Conservation (phyloP, 2,888 invertebrate genomes). For the Siphlonurus alternatus region DNA sequence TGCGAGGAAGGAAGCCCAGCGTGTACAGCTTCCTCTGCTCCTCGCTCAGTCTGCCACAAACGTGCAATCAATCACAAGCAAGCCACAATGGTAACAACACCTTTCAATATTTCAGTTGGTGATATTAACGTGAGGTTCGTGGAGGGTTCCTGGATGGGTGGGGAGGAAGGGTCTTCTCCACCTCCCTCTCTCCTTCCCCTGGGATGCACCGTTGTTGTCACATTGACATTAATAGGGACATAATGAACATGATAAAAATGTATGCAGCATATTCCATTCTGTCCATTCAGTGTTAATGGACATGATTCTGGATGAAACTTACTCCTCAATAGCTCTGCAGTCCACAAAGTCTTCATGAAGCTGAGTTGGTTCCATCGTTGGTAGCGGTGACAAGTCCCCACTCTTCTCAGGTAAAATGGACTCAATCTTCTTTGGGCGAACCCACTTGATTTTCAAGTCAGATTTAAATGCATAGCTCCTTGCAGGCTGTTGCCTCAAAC, state of each 20-base stretch:
- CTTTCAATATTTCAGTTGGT: too few relatives aligned
- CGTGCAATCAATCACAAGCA: slow-evolving; percentile 5
- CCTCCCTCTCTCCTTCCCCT: too few relatives aligned
- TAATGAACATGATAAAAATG: too few relatives aligned
- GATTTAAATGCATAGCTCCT: slow-evolving; percentile 41
- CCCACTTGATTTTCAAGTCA: slow-evolving; percentile 61
- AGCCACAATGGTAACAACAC: too few relatives aligned
- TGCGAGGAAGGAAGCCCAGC: slow-evolving; percentile 44
- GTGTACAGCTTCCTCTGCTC: slow-evolving; percentile 52
- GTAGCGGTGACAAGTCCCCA: slow-evolving; percentile 46
- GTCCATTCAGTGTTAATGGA: too few relatives aligned
- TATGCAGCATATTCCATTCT: too few relatives aligned
- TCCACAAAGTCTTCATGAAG: slow-evolving; percentile 34
- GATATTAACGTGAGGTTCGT: too few relatives aligned
- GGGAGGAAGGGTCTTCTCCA: too few relatives aligned
- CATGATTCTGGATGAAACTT: slow-evolving; percentile 20
- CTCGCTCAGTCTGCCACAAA: slow-evolving; percentile 46
- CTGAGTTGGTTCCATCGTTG: slow-evolving; percentile 35
- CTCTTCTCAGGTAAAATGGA: slow-evolving; percentile 46
- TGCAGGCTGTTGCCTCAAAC: slow-evolving; percentile 8
- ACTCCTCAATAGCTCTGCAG: slow-evolving; percentile 56
- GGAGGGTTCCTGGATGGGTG: too few relatives aligned
- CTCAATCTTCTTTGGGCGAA: slow-evolving; percentile 48
- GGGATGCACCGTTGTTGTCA: too few relatives aligned
- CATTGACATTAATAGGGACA: too few relatives aligned